Evolutionary conservation across 2,888 invertebrate species (phyloP), one percentile per base, ranked within the genome.

Genomic region (Petrophora chlorosata): DNA sequence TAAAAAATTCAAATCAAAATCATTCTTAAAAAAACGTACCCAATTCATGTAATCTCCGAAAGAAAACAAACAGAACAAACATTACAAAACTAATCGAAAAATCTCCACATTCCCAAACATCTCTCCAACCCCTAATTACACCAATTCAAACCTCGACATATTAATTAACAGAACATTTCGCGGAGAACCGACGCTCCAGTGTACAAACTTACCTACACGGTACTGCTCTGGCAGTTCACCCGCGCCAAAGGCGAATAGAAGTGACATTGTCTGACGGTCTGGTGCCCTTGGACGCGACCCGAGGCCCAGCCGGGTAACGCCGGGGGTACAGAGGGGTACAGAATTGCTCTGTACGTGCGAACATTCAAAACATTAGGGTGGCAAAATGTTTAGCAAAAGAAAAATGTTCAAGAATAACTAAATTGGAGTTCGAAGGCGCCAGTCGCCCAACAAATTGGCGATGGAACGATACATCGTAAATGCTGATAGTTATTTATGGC

Each of bases 261-360:
- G 87, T 88, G 81, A 87, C 87, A 76, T 85, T 86, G 87, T 75
- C 81, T 82, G 73, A 50, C 72, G 77, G 86, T 73, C 79, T 80
- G 72, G 53, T 72, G 79, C 75, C 82, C 79, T 73, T 75, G 79
- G 61, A 69, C 65, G 67, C 70, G 67, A 65, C 62, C 72, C 67
- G 65, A 46, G 28, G 35, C 40, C 53, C 19, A 14, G 15, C 36
- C 23, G 40, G 34, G 39, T 23, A 34, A 26, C 19, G n/a, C 15
- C 41, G 45, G 23, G 40, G 35, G 30, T 28, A 17, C 32, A 5
- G 10, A 34, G 45, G 26, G 39, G 39, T 44, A 50, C 54, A 47
- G 34, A 36, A 42, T 36, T 36, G 38, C 42, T 48, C 26, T 22
- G 43, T 44, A 16, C 49, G 43, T 40, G 43, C 39, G 33, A 16